Percentiles rank a stretch among this genome's conserved stretches.
phyloP scores from a whole-genome alignment of 2,888 invertebrate species.

The Platycnemis pennipes region DNA sequence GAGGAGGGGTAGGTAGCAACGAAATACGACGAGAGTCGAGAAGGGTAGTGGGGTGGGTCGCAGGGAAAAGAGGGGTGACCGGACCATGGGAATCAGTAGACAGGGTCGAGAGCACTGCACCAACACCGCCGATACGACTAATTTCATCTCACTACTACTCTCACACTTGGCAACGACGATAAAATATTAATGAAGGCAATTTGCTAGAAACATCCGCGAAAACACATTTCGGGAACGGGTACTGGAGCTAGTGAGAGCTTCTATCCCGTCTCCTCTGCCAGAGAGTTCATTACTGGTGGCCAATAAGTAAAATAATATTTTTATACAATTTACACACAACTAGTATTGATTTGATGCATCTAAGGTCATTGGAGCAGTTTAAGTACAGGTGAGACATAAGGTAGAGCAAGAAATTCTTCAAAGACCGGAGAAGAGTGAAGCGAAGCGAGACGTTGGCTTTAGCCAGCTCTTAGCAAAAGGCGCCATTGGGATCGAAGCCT shows the following conservation, averaged over 20 bases:
- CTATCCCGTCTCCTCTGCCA: background rate
- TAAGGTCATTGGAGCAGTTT: too few relatives aligned
- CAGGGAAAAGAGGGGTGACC: background rate
- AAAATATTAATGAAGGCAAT: constrained; percentile 36
- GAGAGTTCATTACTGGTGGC: too few relatives aligned
- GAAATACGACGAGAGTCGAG: too few relatives aligned
- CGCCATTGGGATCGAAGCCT: too few relatives aligned
- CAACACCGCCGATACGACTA: background rate
- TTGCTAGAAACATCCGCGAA: background rate
- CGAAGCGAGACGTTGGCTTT: too few relatives aligned
- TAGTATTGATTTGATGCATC: too few relatives aligned
- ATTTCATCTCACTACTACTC: background rate
- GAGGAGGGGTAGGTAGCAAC: background rate
- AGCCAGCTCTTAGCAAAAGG: too few relatives aligned
- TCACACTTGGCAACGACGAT: background rate
- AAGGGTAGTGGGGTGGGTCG: background rate
- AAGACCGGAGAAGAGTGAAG: too few relatives aligned
- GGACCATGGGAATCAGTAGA: background rate
- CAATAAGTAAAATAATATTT: too few relatives aligned
- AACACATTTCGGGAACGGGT: background rate
- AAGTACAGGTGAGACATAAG: too few relatives aligned
- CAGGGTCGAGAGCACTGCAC: background rate
- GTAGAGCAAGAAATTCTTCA: too few relatives aligned
- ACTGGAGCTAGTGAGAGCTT: background rate
- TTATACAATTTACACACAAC: too few relatives aligned